These are phyloP conservation scores for Empidonax alnorum DNA, from an alignment of 2,113 vertebrate species.

Conservation along the genomic window DNA sequence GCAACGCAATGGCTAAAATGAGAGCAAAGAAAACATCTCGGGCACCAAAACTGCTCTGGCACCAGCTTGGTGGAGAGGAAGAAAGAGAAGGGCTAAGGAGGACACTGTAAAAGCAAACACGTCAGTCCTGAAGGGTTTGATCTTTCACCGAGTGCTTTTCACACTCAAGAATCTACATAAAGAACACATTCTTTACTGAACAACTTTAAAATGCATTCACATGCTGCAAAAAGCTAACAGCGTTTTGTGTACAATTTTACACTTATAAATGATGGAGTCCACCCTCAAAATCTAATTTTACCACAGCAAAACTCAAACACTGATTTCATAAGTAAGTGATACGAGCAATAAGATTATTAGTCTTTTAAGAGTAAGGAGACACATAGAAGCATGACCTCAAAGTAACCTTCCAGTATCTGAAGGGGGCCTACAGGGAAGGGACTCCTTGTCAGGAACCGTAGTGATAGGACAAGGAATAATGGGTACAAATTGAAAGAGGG, in stretches of 20 bases:
- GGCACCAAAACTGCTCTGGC: background rate
- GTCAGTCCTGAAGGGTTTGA: background rate
- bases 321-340: background rate
- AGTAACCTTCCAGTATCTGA: background rate
- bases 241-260: rapidly evolving
- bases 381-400: background rate
- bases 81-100: background rate
- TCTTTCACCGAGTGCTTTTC: background rate
- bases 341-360: background rate
- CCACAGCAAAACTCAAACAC: background rate
- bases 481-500: background rate
- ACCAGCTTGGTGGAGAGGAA: background rate
- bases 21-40: background rate
- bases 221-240: background rate
- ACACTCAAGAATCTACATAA: rapidly evolving
- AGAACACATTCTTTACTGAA: background rate
- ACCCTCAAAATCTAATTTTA: background rate
- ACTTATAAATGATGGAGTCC: background rate
- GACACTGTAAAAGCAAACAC: background rate
- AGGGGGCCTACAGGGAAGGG: background rate
- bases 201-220: background rate
- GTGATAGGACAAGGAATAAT: background rate
- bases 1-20: background rate
- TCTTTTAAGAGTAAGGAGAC: background rate
- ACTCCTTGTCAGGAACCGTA: background rate